phyloP scores from a whole-genome alignment of 1,140 invertebrate species.

The Drosophila insularis region DNA sequence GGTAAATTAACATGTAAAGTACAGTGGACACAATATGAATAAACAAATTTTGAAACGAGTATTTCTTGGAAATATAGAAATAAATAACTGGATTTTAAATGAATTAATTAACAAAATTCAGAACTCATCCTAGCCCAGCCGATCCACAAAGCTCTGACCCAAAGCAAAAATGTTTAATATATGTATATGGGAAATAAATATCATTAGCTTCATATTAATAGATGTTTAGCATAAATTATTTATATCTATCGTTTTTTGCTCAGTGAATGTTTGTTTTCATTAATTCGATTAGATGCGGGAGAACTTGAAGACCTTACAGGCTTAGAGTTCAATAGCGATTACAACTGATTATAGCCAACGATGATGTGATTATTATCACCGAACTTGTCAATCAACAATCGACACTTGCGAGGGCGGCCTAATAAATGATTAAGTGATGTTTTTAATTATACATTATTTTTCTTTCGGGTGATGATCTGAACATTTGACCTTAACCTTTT shows the following conservation, averaged over 20 bases:
- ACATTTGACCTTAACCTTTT: too few relatives aligned
- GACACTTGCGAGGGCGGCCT: not conserved
- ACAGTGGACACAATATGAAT: not conserved
- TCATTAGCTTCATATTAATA: not conserved
- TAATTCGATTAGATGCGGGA: not conserved
- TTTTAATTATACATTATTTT: not conserved
- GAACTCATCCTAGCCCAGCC: not conserved
- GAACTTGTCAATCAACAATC: not conserved
- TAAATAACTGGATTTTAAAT: not conserved
- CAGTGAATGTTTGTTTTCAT: constrained; percentile 1
- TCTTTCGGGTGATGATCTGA: too few relatives aligned
- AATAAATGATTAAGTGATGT: not conserved
- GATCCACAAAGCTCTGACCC: not conserved
- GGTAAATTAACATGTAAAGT: not conserved
- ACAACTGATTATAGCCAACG: not conserved
- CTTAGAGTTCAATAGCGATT: not conserved
- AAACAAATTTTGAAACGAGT: not conserved
- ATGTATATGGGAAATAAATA: not conserved
- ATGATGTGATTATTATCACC: not conserved
- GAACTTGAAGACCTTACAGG: constrained; percentile 1
- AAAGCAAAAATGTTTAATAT: not conserved
- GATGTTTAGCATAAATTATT: not conserved
- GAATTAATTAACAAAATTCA: constrained; percentile 1
- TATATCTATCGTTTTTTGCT: not conserved
- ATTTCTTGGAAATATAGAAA: not conserved